These are phyloP conservation scores for Penaeus japonicus DNA, from an alignment of 1,140 invertebrate genomes.

Conservation along the genomic window DNA sequence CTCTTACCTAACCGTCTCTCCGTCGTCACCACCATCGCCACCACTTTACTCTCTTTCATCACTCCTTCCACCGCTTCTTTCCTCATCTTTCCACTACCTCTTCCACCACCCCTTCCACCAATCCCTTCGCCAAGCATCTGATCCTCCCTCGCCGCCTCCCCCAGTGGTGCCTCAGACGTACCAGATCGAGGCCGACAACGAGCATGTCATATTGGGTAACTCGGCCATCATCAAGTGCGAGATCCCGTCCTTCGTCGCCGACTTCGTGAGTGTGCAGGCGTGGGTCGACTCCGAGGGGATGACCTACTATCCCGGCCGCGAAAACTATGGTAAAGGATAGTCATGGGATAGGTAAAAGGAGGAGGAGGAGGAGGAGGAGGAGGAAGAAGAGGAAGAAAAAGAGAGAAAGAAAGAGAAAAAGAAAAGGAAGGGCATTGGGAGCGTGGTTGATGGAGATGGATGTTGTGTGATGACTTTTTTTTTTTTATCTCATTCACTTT, in stretches of 20 bases:
- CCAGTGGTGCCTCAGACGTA: slow-evolving; percentile 59
- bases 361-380: no score
- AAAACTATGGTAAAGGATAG: not conserved
- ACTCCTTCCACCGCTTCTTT: not conserved
- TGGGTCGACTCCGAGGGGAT: slow-evolving; percentile 83
- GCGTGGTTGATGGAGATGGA: no score
- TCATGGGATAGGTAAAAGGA: not conserved
- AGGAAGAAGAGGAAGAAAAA: no score
- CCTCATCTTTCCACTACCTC: not conserved
- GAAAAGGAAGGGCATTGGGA: no score
- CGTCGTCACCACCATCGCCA: not conserved
- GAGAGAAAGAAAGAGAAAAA: no score
- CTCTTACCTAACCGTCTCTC: not conserved
- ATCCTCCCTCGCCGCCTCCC: not conserved
- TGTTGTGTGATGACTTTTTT: no score
- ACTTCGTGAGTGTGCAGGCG: slow-evolving; percentile 87
- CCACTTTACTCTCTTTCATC: not conserved
- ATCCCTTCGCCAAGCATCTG: not conserved
- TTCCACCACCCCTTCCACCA: not conserved
- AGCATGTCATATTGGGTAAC: slow-evolving; percentile 64
- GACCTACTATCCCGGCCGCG: slow-evolving; percentile 67
- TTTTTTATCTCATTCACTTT: no score
- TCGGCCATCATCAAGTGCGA: slow-evolving; percentile 66
- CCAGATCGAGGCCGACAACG: slow-evolving; percentile 73
- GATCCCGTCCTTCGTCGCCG: slow-evolving; percentile 74